Evolutionary conservation across 2,113 vertebrate genomes (phyloP).

Genomic region (Amblyopsis rosae): DNA sequence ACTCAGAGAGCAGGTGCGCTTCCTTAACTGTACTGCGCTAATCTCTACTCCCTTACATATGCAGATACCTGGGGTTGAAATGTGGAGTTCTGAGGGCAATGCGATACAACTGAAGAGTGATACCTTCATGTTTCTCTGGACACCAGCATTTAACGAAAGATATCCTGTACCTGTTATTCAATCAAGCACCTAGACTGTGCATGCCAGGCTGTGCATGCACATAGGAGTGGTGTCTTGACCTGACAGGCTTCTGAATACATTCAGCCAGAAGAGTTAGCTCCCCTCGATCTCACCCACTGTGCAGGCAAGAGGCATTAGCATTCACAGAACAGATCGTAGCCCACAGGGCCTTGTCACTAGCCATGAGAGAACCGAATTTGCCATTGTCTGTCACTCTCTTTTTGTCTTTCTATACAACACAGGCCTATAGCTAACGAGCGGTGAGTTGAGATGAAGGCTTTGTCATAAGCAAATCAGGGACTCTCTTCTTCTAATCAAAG

Average conservation of each 20-base stretch:
- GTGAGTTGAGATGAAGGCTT: not conserved
- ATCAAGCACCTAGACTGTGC: not conserved
- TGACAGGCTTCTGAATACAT: constrained; percentile 18
- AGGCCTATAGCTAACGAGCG: not conserved
- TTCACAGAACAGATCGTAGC: constrained; percentile 19
- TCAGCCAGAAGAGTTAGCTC: not conserved
- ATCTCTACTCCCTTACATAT: too few species aligned
- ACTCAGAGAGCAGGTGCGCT: too few species aligned
- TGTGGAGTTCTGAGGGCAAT: too few species aligned
- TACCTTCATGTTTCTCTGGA: too few species aligned
- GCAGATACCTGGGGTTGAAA: too few species aligned
- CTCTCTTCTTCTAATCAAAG: not conserved
- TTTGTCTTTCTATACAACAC: constrained; percentile 9
- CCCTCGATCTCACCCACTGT: constrained; percentile 13
- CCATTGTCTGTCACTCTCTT: constrained; percentile 16
- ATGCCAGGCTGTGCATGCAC: constrained; percentile 5
- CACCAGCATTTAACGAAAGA: too few species aligned
- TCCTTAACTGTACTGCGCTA: too few species aligned
- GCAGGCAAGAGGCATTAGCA: constrained; percentile 23
- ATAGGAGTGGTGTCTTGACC: not conserved
- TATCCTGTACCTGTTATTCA: not conserved
- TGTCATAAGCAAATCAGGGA: not conserved
- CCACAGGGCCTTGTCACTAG: constrained; percentile 27
- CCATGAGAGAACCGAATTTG: constrained; percentile 30
- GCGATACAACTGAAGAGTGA: too few species aligned